These are phyloP conservation scores for Gandaritis pyraliata DNA, from an alignment of 2,888 invertebrate genomes.

Conservation along the genomic window DNA sequence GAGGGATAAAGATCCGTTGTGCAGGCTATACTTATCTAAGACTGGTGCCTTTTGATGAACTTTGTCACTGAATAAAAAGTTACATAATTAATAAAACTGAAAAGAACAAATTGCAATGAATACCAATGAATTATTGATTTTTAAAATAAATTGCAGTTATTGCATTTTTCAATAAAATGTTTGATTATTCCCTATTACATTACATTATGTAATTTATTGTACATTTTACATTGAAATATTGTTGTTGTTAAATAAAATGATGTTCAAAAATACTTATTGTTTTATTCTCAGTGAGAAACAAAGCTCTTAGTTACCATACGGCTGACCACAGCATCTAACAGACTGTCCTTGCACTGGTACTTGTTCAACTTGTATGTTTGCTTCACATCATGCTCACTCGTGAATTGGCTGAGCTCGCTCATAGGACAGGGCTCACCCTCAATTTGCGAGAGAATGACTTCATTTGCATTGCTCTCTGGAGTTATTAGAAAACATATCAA, in stretches of 20 bases:
- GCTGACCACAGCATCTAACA: constrained; percentile 86
- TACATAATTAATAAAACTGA: constrained; percentile 12
- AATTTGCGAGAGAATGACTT: constrained; percentile 74
- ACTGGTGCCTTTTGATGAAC: constrained; percentile 32
- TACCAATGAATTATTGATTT: constrained; percentile 34
- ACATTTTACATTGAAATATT: constrained; percentile 80
- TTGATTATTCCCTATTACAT: constrained; percentile 71
- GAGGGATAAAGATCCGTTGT: too few species aligned
- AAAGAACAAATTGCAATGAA: constrained; percentile 32
- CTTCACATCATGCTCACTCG: constrained; percentile 79
- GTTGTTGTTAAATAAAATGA: constrained; percentile 80
- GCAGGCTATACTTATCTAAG: constrained; percentile 2
- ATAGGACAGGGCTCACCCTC: constrained; percentile 82
- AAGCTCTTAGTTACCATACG: constrained; percentile 88
- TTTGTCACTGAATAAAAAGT: constrained; percentile 14
- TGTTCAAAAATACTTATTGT: constrained; percentile 41
- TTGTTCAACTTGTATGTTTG: constrained; percentile 85
- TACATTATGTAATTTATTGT: constrained; percentile 75
- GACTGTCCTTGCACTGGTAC: constrained; percentile 62
- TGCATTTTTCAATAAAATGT: constrained; percentile 63
- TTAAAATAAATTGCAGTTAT: constrained; percentile 41
- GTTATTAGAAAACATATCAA: constrained; percentile 66
- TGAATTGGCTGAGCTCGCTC: constrained; percentile 70
- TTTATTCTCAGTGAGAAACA: constrained; percentile 61
- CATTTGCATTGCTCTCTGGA: constrained; percentile 49